Percentiles rank a stretch among this genome's conserved stretches.
Evolutionary conservation across 2,797 vertebrate genomes (phyloP).

Genomic region (Falco berigora): DNA sequence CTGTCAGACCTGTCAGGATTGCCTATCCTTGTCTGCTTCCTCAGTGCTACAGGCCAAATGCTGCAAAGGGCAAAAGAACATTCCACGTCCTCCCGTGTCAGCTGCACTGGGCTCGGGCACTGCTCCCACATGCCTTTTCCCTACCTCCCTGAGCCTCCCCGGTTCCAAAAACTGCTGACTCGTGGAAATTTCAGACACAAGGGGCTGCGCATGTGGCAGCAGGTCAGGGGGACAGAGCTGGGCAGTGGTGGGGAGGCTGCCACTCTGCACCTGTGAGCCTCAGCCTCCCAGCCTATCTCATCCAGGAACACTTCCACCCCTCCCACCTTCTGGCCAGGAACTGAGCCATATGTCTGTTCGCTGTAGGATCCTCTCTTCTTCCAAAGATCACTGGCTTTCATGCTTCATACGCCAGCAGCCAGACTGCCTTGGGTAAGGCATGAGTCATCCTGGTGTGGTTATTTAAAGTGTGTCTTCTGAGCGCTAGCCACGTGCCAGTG

Average conservation of each 20-base stretch:
- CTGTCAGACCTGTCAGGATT: neutral
- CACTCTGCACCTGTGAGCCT: neutral
- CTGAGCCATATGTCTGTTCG: constrained; percentile 41
- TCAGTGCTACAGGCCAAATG: fast-evolving
- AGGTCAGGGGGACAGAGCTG: neutral
- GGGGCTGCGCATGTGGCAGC: neutral
- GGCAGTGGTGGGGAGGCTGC: neutral
- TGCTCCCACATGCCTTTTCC: neutral
- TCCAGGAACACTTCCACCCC: neutral
- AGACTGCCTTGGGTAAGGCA: constrained; percentile 41
- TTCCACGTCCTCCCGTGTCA: fast-evolving
- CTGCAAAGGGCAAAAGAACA: neutral
- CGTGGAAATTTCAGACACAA: neutral
- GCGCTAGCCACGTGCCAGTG: neutral
- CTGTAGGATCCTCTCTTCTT: constrained; percentile 37
- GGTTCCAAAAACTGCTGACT: neutral
- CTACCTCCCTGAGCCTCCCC: neutral
- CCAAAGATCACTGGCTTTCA: constrained; percentile 43
- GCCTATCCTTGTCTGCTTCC: neutral
- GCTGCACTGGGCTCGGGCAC: fast-evolving
- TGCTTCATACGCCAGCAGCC: constrained; percentile 24
- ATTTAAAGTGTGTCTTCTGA: constrained; percentile 52
- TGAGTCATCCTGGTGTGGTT: constrained; percentile 40
- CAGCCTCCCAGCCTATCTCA: neutral
- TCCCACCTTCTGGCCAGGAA: constrained; percentile 46